phyloP scores from a whole-genome alignment of 1,140 invertebrate species.

The Fopius arisanus region DNA sequence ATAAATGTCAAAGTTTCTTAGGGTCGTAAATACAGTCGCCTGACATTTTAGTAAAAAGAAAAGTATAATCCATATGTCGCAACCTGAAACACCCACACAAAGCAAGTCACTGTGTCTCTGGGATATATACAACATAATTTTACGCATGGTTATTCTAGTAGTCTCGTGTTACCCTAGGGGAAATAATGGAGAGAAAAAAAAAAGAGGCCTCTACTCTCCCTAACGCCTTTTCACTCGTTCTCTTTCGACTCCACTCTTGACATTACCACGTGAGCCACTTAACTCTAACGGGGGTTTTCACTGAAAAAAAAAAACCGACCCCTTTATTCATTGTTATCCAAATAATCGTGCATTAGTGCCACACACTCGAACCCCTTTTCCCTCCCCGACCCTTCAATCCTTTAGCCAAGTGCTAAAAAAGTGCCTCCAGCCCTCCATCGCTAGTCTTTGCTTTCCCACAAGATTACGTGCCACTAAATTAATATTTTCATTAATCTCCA shows the following conservation, averaged over 20 bases:
- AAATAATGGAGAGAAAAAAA: neutral
- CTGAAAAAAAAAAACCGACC: neutral
- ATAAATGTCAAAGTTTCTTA: neutral
- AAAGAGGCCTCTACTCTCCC: slow-evolving; percentile 3
- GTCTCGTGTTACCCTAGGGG: slow-evolving; percentile 5
- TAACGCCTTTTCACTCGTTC: slow-evolving; percentile 5
- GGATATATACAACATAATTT: neutral
- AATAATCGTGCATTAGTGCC: slow-evolving; percentile 9
- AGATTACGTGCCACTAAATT: too few species aligned
- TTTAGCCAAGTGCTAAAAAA: neutral
- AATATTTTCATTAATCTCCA: too few species aligned
- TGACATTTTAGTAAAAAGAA: neutral
- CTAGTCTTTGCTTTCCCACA: too few species aligned
- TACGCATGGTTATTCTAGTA: slow-evolving; percentile 4
- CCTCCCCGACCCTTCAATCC: neutral
- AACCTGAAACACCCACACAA: neutral
- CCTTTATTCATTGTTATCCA: slow-evolving; percentile 7
- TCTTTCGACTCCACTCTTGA: slow-evolving; percentile 11
- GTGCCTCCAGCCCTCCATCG: neutral
- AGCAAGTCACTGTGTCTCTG: slow-evolving; percentile 5
- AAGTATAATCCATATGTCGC: neutral
- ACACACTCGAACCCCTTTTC: slow-evolving; percentile 9
- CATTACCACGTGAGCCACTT: slow-evolving; percentile 3
- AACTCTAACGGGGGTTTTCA: neutral
- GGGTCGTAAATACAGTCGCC: neutral